Conservation (phyloP, 2,888 invertebrate genomes). For the Stenchaetothrips biformis region DNA sequence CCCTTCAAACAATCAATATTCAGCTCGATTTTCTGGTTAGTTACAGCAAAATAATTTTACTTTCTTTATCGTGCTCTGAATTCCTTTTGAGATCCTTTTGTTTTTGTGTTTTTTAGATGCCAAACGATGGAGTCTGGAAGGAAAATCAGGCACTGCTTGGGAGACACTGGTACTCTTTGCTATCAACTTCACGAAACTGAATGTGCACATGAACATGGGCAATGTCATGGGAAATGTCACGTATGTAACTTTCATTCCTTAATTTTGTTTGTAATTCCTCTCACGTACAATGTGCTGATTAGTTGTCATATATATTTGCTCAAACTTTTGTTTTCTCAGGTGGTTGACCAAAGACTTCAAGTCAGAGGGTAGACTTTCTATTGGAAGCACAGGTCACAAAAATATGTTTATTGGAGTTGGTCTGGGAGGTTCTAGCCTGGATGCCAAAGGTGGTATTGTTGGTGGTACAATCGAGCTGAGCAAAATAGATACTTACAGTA, state of each 20-base stretch:
- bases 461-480: conserved; percentile 91
- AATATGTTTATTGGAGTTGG: conserved; percentile 87
- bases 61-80: not conserved
- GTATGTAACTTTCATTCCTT: conserved; percentile 49
- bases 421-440: conserved; percentile 82
- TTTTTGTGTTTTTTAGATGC: not conserved
- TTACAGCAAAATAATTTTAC: not conserved
- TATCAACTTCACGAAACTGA: conserved; percentile 90
- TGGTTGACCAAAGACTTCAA: conserved; percentile 91
- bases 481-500: conserved; percentile 78
- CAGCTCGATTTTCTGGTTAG: not conserved
- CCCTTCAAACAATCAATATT: not conserved
- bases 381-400: conserved; percentile 90
- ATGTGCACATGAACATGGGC: conserved; percentile 99
- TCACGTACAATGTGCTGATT: not conserved
- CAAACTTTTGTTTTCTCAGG: conserved; percentile 45
- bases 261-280: conserved; percentile 25
- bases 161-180: conserved; percentile 94
- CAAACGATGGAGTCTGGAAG: conserved; percentile 44
- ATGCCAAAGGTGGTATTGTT: conserved; percentile 95
- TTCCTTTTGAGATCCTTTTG: not conserved
- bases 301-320: not conserved
- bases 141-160: conserved; percentile 74
- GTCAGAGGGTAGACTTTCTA: conserved; percentile 85
- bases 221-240: conserved; percentile 98